A percentile compares a stretch with the other conserved stretches of the same genome.
Conservation (phyloP, 1,140 invertebrate species). For the Holotrichia oblita region DNA sequence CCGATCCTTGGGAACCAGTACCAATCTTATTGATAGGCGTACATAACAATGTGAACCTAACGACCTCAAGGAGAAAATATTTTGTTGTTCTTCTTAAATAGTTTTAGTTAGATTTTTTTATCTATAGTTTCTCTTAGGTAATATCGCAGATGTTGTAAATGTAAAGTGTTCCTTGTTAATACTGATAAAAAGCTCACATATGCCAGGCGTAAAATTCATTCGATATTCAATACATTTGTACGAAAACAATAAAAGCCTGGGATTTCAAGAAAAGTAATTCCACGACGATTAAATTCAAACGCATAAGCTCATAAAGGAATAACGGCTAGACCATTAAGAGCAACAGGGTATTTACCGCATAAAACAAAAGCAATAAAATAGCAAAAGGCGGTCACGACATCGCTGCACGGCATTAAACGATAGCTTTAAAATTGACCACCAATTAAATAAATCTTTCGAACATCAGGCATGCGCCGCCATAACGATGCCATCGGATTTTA, state of each 20-base stretch:
- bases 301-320: neutral
- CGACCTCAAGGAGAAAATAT: neutral
- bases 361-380: neutral
- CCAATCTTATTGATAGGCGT: neutral
- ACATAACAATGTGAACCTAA: neutral
- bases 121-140: too few species aligned
- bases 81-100: too few species aligned
- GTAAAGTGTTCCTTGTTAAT: too few species aligned
- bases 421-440: constrained; percentile 16
- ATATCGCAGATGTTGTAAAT: too few species aligned
- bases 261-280: neutral
- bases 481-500: constrained; percentile 12
- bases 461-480: constrained; percentile 7
- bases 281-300: neutral
- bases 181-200: too few species aligned
- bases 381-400: constrained; percentile 6
- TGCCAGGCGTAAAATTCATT: too few species aligned
- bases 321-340: neutral
- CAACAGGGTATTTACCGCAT: neutral
- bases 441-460: constrained; percentile 10
- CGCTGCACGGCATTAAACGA: neutral
- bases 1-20: neutral
- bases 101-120: too few species aligned
- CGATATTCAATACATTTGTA: too few species aligned
- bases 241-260: too few species aligned